These are phyloP conservation scores for Macrotrachela quadricornifera DNA, from an alignment of 1,140 invertebrate genomes.

Conservation along the genomic window DNA sequence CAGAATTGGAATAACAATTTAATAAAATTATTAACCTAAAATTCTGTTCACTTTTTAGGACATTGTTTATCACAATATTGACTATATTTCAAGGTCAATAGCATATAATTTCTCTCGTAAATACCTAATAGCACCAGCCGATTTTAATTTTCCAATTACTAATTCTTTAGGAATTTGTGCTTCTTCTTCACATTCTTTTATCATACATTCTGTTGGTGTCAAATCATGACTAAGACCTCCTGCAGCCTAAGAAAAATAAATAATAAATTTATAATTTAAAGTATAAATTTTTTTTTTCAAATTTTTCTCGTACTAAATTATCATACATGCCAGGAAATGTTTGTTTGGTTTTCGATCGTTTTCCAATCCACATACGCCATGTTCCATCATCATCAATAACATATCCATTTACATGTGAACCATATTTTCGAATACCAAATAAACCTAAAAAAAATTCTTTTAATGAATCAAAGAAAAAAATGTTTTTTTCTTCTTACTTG, in stretches of 20 bases:
- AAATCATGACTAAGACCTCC: constrained; percentile 68
- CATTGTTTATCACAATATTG: too few relatives aligned
- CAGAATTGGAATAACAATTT: too few relatives aligned
- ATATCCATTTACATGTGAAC: constrained; percentile 78
- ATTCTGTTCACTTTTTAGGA: too few relatives aligned
- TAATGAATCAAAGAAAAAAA: too few relatives aligned
- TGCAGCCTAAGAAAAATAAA: constrained; percentile 36
- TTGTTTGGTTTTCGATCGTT: constrained; percentile 63
- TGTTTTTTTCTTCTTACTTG: constrained; percentile 37
- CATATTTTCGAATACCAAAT: constrained; percentile 75
- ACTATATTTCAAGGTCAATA: too few relatives aligned
- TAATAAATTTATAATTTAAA: background rate
- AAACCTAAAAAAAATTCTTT: constrained; percentile 32
- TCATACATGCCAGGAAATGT: constrained; percentile 84
- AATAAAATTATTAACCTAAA: too few relatives aligned
- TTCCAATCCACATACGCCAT: constrained; percentile 58
- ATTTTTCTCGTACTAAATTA: constrained; percentile 46
- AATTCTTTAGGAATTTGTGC: constrained; percentile 39
- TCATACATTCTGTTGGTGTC: constrained; percentile 59
- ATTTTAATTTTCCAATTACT: constrained; percentile 16
- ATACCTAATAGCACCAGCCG: constrained; percentile 24
- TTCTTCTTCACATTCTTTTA: constrained; percentile 78
- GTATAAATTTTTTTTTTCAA: background rate
- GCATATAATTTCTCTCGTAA: too few relatives aligned
- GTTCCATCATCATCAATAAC: constrained; percentile 45